These are phyloP conservation scores for Pachyseris speciosa DNA, from an alignment of 64 coral and sea anemone genomes.

Conservation along the genomic window DNA sequence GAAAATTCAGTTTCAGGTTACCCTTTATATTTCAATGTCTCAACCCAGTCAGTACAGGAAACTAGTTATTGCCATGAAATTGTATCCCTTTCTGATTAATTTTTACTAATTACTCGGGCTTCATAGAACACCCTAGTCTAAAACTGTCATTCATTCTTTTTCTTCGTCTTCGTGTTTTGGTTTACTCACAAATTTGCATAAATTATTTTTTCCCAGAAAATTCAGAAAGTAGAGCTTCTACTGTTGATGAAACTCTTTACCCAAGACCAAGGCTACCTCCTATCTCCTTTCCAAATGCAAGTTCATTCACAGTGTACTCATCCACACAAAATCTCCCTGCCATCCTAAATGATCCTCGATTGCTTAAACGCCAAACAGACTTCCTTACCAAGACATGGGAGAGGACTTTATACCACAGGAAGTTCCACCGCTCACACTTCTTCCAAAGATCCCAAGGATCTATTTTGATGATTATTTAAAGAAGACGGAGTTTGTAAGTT, in stretches of 20 bases:
- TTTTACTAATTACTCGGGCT: no score
- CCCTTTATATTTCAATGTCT: no score
- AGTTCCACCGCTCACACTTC: slow-evolving; percentile 88
- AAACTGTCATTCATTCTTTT: no score
- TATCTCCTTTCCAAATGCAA: slow-evolving; percentile 78
- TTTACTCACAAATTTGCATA: no score
- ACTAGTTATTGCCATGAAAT: no score
- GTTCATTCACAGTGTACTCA: slow-evolving; percentile 90
- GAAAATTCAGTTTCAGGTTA: no score
- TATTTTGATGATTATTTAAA: slow-evolving; percentile 93
- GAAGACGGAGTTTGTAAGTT: slow-evolving; percentile 86
- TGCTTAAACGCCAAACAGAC: slow-evolving; percentile 75
- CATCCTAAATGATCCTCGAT: slow-evolving; percentile 91
- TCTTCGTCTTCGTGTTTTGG: no score
- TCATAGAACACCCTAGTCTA: no score
- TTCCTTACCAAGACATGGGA: slow-evolving; percentile 96
- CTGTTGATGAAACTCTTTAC: slow-evolving; percentile 71
- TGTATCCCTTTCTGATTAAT: no score
- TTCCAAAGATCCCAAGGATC: slow-evolving; percentile 70
- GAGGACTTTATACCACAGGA: slow-evolving; percentile 83
- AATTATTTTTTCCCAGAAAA: slow-evolving; percentile 9
- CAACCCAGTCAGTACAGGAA: no score
- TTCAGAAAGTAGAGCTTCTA: slow-evolving; percentile 31
- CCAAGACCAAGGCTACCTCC: slow-evolving; percentile 84
- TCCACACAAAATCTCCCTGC: slow-evolving; percentile 95